Evolutionary conservation across 2,888 invertebrate species (phyloP).

Genomic region (Ceraclea dissimilis): DNA sequence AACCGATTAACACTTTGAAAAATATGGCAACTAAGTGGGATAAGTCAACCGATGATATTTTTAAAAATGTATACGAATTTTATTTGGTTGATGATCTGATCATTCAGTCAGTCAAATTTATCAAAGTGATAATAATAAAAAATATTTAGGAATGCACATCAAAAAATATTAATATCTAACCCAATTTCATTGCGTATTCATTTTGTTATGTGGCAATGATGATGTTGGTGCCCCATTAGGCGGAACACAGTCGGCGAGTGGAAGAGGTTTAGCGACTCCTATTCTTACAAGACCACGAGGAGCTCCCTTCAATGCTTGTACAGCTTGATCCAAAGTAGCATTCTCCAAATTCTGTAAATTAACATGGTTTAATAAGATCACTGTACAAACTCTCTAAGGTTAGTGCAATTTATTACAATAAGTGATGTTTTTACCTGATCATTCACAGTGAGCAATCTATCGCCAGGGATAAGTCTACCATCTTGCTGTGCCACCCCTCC

Average conservation of each 20-base stretch:
- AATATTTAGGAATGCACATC: no score
- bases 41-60: no score
- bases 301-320: conserved; percentile 94
- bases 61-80: no score
- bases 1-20: no score
- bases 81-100: no score
- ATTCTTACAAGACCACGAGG: conserved; percentile 90
- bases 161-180: no score
- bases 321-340: conserved; percentile 93
- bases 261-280: conserved; percentile 91
- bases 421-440: conserved; percentile 56
- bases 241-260: conserved; percentile 58
- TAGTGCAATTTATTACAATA: not conserved
- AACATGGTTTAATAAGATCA: not conserved
- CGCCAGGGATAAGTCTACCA: conserved; percentile 96
- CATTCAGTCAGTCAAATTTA: no score
- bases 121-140: no score
- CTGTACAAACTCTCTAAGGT: not conserved
- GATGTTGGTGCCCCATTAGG: conserved; percentile 27
- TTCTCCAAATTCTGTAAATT: conserved; percentile 66
- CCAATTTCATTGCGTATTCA: conserved; percentile 22
- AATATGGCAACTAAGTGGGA: no score
- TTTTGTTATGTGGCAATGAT: conserved; percentile 25
- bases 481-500: conserved; percentile 97
- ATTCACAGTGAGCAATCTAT: conserved; percentile 89